These are phyloP conservation scores for Agrochola lota DNA, from an alignment of 2,888 invertebrate species.

Conservation along the genomic window DNA sequence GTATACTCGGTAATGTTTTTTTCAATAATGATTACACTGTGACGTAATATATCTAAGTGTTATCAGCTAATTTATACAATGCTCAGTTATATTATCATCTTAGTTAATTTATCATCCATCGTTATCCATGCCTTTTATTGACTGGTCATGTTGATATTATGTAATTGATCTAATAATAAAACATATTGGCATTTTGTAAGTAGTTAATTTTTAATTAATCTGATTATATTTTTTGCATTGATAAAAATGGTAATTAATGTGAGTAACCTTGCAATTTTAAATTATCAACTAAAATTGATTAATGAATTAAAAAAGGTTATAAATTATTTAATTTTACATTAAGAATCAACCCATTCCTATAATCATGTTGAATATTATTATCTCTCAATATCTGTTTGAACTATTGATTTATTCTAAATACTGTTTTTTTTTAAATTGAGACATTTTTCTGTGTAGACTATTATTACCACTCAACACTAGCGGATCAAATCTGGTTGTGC, in stretches of 20 bases:
- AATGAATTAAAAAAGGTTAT: too few relatives aligned
- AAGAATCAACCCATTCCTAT: background rate
- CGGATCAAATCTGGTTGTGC: background rate
- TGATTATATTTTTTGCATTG: slow-evolving; percentile 11
- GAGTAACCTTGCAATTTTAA: background rate
- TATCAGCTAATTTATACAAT: slow-evolving; percentile 50
- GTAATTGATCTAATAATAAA: slow-evolving; percentile 26
- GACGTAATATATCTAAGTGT: slow-evolving; percentile 1
- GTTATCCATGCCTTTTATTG: slow-evolving; percentile 6
- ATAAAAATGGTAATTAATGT: slow-evolving; percentile 19
- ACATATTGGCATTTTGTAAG: slow-evolving; percentile 1
- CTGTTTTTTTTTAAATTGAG: background rate
- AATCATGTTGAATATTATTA: background rate
- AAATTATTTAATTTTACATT: background rate
- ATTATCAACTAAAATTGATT: background rate
- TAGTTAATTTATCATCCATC: slow-evolving; percentile 27
- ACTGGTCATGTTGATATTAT: slow-evolving; percentile 22
- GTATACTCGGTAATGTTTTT: slow-evolving; percentile 4
- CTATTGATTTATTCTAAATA: too few relatives aligned
- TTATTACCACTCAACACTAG: background rate
- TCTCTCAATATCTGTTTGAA: background rate
- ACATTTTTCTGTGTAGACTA: background rate
- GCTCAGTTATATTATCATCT: slow-evolving; percentile 27
- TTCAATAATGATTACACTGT: slow-evolving; percentile 26
- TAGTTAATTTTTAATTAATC: slow-evolving; percentile 18